Evolutionary conservation across 2,797 vertebrate genomes (phyloP).

Genomic region (Sparus aurata): DNA sequence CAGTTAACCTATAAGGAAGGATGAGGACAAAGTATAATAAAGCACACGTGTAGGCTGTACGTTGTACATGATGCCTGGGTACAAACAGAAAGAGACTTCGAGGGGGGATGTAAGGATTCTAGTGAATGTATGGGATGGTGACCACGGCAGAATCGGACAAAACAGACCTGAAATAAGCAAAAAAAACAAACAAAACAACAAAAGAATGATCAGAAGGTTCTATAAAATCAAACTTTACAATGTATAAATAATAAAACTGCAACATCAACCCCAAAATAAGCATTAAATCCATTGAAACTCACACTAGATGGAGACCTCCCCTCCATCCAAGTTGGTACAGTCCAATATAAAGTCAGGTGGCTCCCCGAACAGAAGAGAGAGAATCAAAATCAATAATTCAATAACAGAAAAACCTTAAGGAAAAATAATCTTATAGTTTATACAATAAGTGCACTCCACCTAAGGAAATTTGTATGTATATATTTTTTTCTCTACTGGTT

Average conservation of each 20-base stretch:
- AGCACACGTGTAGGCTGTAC: not conserved
- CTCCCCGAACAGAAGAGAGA: not conserved
- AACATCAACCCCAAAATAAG: not conserved
- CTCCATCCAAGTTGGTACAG: not conserved
- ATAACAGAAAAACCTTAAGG: no score
- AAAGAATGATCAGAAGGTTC: not conserved
- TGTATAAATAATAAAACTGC: not conserved
- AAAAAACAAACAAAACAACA: not conserved
- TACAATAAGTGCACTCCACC: no score
- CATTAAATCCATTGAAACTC: not conserved
- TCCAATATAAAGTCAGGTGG: not conserved
- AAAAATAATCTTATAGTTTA: no score
- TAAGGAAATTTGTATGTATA: no score
- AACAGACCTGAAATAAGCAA: not conserved
- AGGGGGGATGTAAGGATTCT: not conserved
- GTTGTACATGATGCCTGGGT: not conserved
- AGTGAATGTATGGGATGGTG: not conserved
- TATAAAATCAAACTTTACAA: not conserved
- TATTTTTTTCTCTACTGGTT: no score
- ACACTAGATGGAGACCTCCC: not conserved
- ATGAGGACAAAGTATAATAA: not conserved
- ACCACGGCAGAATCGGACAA: not conserved
- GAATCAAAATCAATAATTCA: no score
- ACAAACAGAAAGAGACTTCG: not conserved
- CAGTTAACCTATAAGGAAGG: not conserved